Evolutionary conservation across 1,140 invertebrate genomes (phyloP).

Genomic region (Acyrthosiphon pisum): DNA sequence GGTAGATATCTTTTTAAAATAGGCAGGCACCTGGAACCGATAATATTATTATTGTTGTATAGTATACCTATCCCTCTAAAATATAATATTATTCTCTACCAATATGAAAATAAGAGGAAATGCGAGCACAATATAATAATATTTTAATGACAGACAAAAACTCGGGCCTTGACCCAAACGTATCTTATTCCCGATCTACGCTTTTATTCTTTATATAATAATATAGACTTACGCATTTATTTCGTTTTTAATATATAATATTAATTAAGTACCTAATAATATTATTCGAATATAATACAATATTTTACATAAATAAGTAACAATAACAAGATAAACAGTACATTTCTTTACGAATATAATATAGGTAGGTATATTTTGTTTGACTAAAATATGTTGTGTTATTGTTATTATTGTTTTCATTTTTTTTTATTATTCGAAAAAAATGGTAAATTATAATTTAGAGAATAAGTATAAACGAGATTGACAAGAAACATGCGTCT

Average conservation of each 20-base stretch:
- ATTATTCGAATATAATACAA: conserved; percentile 48
- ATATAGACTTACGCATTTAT: conserved; percentile 12
- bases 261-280: conserved; percentile 38
- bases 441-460: conserved; percentile 38
- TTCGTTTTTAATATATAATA: conserved; percentile 31
- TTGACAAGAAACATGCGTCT: conserved; percentile 49
- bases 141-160: background rate
- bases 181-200: conserved; percentile 14
- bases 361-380: conserved; percentile 25
- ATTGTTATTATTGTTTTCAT: background rate
- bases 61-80: conserved; percentile 20
- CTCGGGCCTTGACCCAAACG: background rate
- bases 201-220: conserved; percentile 7
- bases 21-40: background rate
- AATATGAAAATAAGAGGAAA: conserved; percentile 46
- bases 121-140: conserved; percentile 3
- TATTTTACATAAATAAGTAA: conserved; percentile 51
- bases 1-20: background rate
- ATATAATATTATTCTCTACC: conserved; percentile 21
- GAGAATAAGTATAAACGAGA: conserved; percentile 35
- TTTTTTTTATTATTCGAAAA: conserved; percentile 11
- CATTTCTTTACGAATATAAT: conserved; percentile 47
- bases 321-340: conserved; percentile 52
- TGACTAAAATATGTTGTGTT: conserved; percentile 4
- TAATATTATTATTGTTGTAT: background rate